Evolutionary conservation across 2,113 vertebrate genomes (phyloP).

Genomic region (Cnemophilus loriae): DNA sequence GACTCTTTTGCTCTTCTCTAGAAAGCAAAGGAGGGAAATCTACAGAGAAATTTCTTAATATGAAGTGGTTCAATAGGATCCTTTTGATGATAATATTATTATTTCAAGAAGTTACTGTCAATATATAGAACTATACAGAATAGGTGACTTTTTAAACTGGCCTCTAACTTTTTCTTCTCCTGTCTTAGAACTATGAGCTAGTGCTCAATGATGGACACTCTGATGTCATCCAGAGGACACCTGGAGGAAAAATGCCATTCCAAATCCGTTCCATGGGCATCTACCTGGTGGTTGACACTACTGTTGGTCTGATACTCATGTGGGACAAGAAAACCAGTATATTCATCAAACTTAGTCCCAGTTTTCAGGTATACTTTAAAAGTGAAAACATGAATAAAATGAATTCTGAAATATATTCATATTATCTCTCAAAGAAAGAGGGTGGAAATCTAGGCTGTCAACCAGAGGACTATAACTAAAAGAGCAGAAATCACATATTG

Average conservation of each 20-base stretch:
- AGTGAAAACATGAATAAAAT: background rate
- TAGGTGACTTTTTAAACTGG: background rate
- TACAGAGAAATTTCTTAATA: background rate
- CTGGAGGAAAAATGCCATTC: conserved; percentile 63
- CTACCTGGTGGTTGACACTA: conserved; percentile 82
- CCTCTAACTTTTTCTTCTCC: background rate
- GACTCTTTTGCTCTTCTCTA: background rate
- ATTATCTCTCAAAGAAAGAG: background rate
- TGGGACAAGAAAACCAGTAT: conserved; percentile 93
- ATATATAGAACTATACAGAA: background rate
- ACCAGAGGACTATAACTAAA: background rate
- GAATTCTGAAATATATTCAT: background rate
- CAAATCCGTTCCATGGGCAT: conserved; percentile 82
- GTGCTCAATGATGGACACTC: conserved; percentile 77
- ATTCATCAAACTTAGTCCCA: conserved; percentile 81
- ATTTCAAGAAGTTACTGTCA: background rate
- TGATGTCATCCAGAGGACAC: conserved; percentile 72
- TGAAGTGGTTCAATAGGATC: background rate
- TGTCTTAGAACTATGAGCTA: conserved; percentile 80
- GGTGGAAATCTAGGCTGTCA: background rate
- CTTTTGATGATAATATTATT: background rate
- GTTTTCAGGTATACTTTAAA: conserved; percentile 78
- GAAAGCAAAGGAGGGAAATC: background rate
- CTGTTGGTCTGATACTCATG: conserved; percentile 78
- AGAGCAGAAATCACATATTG: background rate